Base-by-base conservation (phyloP, 2,113 vertebrate genomes). In the Sebastes schlegelii region DNA sequence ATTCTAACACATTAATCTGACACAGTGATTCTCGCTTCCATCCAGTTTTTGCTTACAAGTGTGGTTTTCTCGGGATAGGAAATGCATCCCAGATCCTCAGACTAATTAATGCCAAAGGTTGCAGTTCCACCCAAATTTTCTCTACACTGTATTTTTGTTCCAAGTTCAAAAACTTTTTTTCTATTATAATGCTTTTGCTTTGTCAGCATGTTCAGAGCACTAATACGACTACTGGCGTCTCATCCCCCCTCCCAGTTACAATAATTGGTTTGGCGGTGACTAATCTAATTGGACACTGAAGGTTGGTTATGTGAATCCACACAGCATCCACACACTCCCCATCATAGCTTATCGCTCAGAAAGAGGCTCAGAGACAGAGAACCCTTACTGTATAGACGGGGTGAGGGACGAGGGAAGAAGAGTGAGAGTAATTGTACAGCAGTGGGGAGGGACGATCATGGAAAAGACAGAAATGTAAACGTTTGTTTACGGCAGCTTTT, bases 251-350 rank as follows among this genome's bases (percentile, higher is more conserved):
- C 54, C 45, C 76, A 63, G 40, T 74, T 58, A 80, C 79, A 61
- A 74, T 87, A 87, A 89, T 83, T 89, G 85, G 85, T 79, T 83
- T 52, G 72, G 67, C 40, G 23, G 62, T 1, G 23, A 57, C 82
- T 82, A 70, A 83, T 86, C 82, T 80, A 85, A 87, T 91, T 87
- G 80, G 80, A 85, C 82, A 63, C 71, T 65, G 78, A 80, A 88
- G 81, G 86, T 82, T 86, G 69, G 79, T 71, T 74, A 76, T 77
- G 82, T 85, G 83, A 58, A 88, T 85, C 79, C 66, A 52, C 49
- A 45, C 58, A 79, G 65, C 26, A 34, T 34, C 26, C 26, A 34
- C 26, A 34, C 51, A 14, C 7, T 0, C 51, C 51, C 51, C 51
- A 48, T 12, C 46, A 12, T 7, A 74, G 26, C 26, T 42, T 70